Conservation (phyloP, 2,888 invertebrate species). For the Acleris sparsana region DNA sequence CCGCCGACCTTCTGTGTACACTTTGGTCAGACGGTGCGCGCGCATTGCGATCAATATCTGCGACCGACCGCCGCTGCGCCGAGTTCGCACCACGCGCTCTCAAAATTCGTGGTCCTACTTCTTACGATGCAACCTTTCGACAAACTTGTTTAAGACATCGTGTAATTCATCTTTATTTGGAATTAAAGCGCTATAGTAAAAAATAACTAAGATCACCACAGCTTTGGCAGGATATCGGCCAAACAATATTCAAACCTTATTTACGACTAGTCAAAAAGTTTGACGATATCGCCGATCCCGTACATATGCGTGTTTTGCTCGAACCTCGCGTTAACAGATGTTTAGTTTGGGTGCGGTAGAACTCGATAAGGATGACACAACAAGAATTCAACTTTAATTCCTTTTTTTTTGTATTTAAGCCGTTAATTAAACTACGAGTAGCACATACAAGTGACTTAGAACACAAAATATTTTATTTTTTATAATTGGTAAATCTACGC, state of each 20-base stretch:
- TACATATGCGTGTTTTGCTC: slow-evolving; percentile 13
- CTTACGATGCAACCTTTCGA: slow-evolving; percentile 56
- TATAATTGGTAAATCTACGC: too few species aligned
- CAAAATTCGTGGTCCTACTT: slow-evolving; percentile 72
- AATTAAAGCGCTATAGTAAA: too few species aligned
- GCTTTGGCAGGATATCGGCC: background rate
- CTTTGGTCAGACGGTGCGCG: slow-evolving; percentile 74
- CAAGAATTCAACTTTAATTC: background rate
- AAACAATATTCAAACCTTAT: slow-evolving; percentile 41
- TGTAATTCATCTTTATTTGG: background rate
- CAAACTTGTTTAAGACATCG: slow-evolving; percentile 49
- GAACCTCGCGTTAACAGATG: slow-evolving; percentile 8
- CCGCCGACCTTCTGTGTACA: slow-evolving; percentile 74
- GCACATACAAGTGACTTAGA: background rate
- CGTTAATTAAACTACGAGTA: background rate
- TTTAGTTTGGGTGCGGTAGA: slow-evolving; percentile 6
- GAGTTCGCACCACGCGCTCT: slow-evolving; percentile 73
- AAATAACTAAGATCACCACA: background rate
- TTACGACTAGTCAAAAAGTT: slow-evolving; percentile 50
- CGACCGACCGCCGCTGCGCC: slow-evolving; percentile 57
- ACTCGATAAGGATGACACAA: background rate
- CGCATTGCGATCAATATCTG: slow-evolving; percentile 80
- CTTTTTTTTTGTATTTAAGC: too few species aligned
- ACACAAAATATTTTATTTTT: too few species aligned
- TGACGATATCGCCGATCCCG: slow-evolving; percentile 40